phyloP scores from a whole-genome alignment of 1,140 invertebrate species.

The Steinernema feltiae region DNA sequence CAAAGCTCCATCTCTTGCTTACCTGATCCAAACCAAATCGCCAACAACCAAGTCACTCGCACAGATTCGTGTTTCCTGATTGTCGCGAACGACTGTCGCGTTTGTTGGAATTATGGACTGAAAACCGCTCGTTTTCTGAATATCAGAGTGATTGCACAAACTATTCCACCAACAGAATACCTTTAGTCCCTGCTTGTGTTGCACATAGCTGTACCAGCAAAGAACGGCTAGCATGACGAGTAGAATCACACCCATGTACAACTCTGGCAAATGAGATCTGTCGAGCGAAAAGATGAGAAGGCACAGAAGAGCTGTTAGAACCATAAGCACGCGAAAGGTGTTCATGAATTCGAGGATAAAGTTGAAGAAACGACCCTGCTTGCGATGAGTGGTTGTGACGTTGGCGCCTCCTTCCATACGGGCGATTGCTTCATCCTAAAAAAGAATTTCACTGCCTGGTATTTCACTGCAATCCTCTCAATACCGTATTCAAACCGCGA shows the following conservation, averaged over 20 bases:
- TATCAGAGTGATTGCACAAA: not conserved
- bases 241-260: constrained; percentile 41
- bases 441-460: not conserved
- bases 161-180: constrained; percentile 14
- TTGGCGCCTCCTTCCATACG: constrained; percentile 24
- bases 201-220: constrained; percentile 28
- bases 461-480: constrained; percentile 15
- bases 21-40: constrained; percentile 31
- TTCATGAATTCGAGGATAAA: constrained; percentile 40
- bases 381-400: not conserved
- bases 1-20: not conserved
- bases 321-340: constrained; percentile 39
- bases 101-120: constrained; percentile 31
- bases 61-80: constrained; percentile 20
- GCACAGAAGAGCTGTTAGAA: constrained; percentile 37
- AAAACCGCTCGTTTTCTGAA: constrained; percentile 42
- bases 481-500: constrained; percentile 32
- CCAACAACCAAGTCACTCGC: constrained; percentile 35
- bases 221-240: constrained; percentile 30
- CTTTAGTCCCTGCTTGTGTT: constrained; percentile 30
- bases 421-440: constrained; percentile 2
- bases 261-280: constrained; percentile 18
- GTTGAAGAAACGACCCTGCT: constrained; percentile 12
- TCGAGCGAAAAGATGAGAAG: constrained; percentile 38
- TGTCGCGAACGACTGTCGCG: constrained; percentile 32